Percentiles rank a stretch among this genome's conserved stretches.
These are phyloP conservation scores for Rhineura floridana DNA, from an alignment of 2,113 vertebrate genomes.

Conservation along the genomic window DNA sequence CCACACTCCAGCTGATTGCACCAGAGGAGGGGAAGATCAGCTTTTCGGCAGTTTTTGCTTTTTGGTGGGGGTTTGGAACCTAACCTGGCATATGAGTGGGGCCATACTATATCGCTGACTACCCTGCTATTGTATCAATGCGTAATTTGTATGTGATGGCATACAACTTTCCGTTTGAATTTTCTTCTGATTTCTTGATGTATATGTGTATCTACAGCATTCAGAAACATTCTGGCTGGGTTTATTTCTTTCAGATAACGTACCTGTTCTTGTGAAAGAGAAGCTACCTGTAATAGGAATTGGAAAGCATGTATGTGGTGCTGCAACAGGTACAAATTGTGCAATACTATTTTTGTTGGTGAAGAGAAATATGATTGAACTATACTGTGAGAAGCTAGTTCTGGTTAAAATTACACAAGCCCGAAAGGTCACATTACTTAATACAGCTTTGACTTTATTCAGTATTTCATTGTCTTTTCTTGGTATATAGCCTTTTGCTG, in stretches of 20 bases:
- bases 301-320: conserved; percentile 95
- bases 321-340: conserved; percentile 87
- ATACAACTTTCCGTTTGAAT: neutral
- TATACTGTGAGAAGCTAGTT: neutral
- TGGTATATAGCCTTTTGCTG: neutral
- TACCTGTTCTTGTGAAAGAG: conserved; percentile 81
- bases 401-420: neutral
- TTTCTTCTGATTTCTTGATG: neutral
- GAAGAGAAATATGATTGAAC: neutral
- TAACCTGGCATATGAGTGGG: too few species aligned
- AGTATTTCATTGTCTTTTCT: neutral
- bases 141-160: neutral
- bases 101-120: too few species aligned
- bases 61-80: too few species aligned
- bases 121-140: neutral
- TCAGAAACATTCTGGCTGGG: neutral
- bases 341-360: neutral
- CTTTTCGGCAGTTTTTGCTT: too few species aligned
- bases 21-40: too few species aligned
- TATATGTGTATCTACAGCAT: neutral
- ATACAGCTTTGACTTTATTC: neutral
- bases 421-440: neutral
- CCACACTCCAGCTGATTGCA: too few species aligned
- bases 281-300: conserved; percentile 87
- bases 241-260: conserved; percentile 75